Evolutionary conservation across 92 coral and sea anemone species (phyloP).

Genomic region (Epizoanthus scotinus): DNA sequence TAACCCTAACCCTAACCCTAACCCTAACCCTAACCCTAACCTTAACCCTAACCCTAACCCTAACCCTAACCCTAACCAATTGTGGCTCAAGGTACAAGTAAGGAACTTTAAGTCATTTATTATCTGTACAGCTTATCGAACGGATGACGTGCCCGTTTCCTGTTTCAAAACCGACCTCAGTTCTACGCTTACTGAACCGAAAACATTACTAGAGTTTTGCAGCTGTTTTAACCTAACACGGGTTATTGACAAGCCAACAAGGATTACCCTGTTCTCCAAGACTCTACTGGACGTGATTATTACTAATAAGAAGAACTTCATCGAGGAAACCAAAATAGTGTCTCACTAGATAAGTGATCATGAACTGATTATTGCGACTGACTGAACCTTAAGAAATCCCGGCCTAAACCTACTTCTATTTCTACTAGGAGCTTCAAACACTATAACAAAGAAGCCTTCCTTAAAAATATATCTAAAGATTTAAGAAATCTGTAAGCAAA

Average conservation of each 20-base stretch:
- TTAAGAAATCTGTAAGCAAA: too few species aligned
- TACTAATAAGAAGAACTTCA: constrained; percentile 25
- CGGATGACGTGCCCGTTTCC: constrained; percentile 24
- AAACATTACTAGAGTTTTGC: constrained; percentile 31
- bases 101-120: constrained; percentile 33
- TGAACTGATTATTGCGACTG: constrained; percentile 41
- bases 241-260: constrained; percentile 49
- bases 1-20: too few species aligned
- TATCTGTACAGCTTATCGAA: constrained; percentile 48
- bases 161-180: constrained; percentile 29
- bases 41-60: too few species aligned
- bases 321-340: constrained; percentile 38
- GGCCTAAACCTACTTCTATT: constrained; percentile 43
- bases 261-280: constrained; percentile 41
- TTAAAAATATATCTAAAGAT: constrained; percentile 38
- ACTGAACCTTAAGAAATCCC: constrained; percentile 42
- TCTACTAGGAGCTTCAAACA: constrained; percentile 47
- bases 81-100: constrained; percentile 48
- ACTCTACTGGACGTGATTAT: constrained; percentile 47
- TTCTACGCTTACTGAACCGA: constrained; percentile 26
- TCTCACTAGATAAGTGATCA: constrained; percentile 49
- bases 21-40: too few species aligned
- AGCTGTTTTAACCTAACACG: constrained; percentile 42
- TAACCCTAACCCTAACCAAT: too few species aligned
- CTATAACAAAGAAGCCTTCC: constrained; percentile 40